These are phyloP conservation scores for Calypte anna DNA, from an alignment of 2,113 vertebrate species.

Conservation along the genomic window DNA sequence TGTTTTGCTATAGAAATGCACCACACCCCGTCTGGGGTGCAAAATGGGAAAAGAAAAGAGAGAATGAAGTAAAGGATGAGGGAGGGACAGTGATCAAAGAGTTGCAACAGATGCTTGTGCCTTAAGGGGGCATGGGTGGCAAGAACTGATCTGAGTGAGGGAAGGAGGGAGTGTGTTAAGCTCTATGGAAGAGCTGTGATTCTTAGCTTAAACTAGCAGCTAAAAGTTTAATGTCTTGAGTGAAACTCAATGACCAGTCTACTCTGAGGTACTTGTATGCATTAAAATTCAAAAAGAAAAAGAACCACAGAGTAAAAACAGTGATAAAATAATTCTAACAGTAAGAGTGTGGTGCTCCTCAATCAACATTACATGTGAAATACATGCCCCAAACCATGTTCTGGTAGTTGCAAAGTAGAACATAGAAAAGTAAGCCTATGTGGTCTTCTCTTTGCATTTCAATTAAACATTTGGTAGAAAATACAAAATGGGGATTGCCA, in stretches of 20 bases:
- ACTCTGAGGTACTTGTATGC: neutral
- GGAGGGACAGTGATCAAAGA: conserved; percentile 32
- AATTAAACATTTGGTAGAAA: neutral
- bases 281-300: conserved; percentile 15
- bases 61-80: neutral
- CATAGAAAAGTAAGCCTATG: neutral
- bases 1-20: neutral
- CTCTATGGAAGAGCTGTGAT: neutral
- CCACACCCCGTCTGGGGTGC: neutral
- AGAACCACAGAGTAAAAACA: neutral
- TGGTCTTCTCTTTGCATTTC: neutral
- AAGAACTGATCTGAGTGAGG: neutral
- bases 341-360: neutral
- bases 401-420: neutral
- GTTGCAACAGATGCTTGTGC: conserved; percentile 24
- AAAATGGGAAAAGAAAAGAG: neutral
- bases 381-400: neutral
- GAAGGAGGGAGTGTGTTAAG: neutral
- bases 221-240: neutral
- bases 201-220: neutral
- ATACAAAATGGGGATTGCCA: neutral
- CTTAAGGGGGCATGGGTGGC: neutral
- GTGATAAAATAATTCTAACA: neutral
- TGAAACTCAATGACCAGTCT: neutral
- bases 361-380: neutral